Evolutionary conservation across 2,113 vertebrate genomes (phyloP), one percentile per base, ranked within the genome.

Genomic region (Tragelaphus strepsiceros): DNA sequence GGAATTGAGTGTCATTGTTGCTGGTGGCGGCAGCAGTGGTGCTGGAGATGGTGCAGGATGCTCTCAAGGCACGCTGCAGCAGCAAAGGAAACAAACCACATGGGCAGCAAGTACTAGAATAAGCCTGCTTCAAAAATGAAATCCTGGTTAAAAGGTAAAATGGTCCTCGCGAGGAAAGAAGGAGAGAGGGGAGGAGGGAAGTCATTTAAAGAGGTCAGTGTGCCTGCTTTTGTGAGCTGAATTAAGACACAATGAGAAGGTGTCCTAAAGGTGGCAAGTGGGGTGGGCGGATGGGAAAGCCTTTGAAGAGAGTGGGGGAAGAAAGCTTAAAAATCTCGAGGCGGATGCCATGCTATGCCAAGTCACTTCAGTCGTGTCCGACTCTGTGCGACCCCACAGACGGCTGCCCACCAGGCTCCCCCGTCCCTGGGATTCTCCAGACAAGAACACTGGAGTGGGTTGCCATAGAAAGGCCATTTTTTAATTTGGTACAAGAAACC

Each of bases 1-100:
- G 67, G 61, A 26, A 13, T 28, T 0, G 0, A 7, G 14, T 5
- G 35, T 77, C 8, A 17, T 2, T 51, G 30, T 39, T 0, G 0
- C 58, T 35, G 3, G 2, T 1, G 13, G 74, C 11, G 58, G 74
- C 30, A 22, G 56, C 4, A 2, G 6, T 1, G 11, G 53, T 32
- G 53, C 43, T 28, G 24, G 82, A 19, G 46, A 30, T 1, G 4
- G 6, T n/a, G 3, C 49, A 19, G 62, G 58, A 32, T 2, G 14
- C 35, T 1, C 59, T 53, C 13, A 8, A 74, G 35, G 30, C 64
- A 87, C 32, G 15, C 24, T 9, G 17, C 46, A 32, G 49, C 3
- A 28, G 46, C 13, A 39, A 58, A 83, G 5, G 71, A 32, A 88
- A 24, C 51, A 35, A 61, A 2, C n/a, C 5, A 2, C 58, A 15